Conservation (phyloP, 1,140 invertebrate species). For the Scaptodrosophila lebanonensis region DNA sequence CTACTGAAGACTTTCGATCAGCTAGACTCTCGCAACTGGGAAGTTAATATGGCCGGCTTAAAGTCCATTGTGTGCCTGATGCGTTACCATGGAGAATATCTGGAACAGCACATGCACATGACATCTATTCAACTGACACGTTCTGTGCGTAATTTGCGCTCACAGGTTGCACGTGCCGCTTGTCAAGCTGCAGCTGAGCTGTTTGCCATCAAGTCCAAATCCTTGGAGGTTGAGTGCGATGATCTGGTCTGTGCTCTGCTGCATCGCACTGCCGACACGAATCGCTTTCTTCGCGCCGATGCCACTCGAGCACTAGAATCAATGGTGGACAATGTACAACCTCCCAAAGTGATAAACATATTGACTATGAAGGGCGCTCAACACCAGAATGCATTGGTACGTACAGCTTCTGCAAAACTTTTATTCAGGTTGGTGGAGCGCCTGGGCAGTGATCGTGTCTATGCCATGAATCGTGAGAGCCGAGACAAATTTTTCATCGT, state of each 20-base stretch:
- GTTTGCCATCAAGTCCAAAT: slow-evolving; percentile 84
- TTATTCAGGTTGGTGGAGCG: slow-evolving; percentile 84
- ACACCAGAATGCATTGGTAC: slow-evolving; percentile 91
- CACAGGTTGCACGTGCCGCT: slow-evolving; percentile 91
- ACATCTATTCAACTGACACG: slow-evolving; percentile 84
- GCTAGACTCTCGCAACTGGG: slow-evolving; percentile 89
- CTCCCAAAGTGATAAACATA: slow-evolving; percentile 78
- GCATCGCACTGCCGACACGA: slow-evolving; percentile 93
- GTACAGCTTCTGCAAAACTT: slow-evolving; percentile 88
- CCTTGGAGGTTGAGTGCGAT: slow-evolving; percentile 92
- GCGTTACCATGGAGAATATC: slow-evolving; percentile 83
- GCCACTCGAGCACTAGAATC: slow-evolving; percentile 88
- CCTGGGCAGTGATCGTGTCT: slow-evolving; percentile 85
- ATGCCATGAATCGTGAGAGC: slow-evolving; percentile 86
- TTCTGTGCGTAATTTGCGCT: slow-evolving; percentile 91
- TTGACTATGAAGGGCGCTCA: slow-evolving; percentile 80
- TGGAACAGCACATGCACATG: slow-evolving; percentile 81
- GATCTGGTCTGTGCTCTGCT: slow-evolving; percentile 88
- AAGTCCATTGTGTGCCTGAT: slow-evolving; percentile 85
- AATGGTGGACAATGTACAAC: slow-evolving; percentile 85
- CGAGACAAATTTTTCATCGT: slow-evolving; percentile 88
- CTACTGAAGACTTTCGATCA: slow-evolving; percentile 82
- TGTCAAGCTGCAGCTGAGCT: slow-evolving; percentile 88
- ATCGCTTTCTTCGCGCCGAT: slow-evolving; percentile 93
- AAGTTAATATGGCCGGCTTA: slow-evolving; percentile 88